Percentiles rank a stretch among this genome's conserved stretches.
Conservation (phyloP, 2,888 invertebrate species). For the Diloba caeruleocephala region DNA sequence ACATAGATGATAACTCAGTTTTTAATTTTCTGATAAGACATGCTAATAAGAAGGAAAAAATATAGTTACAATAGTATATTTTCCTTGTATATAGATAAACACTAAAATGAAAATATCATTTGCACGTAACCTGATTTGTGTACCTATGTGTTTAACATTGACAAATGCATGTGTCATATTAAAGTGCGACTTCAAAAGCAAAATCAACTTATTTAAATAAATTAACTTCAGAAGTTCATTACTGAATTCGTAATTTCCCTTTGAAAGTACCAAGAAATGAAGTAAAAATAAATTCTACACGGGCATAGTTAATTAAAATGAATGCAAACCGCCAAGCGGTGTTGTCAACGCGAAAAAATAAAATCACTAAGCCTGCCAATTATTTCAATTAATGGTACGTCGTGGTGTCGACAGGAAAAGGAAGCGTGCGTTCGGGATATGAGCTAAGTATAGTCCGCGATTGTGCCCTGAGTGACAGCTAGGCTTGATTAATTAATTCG, state of each 20-base stretch:
- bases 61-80: conserved; percentile 19
- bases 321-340: conserved; percentile 67
- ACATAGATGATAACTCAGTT: conserved; percentile 23
- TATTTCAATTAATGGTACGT: conserved; percentile 87
- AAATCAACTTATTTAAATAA: conserved; percentile 23
- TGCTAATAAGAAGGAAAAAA: conserved; percentile 31
- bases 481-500: conserved; percentile 88
- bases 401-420: conserved; percentile 84
- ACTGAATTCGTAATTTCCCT: conserved; percentile 38
- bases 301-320: conserved; percentile 62
- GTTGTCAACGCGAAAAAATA: conserved; percentile 83
- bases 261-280: conserved; percentile 46
- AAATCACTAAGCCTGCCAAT: conserved; percentile 80
- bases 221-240: conserved; percentile 26
- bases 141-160: conserved; percentile 4
- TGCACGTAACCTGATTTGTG: conserved; percentile 1
- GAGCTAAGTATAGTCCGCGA: conserved; percentile 78
- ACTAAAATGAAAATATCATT: conserved; percentile 9
- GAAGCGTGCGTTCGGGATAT: conserved; percentile 72
- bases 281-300: conserved; percentile 42
- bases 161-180: conserved; percentile 16
- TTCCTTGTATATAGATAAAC: conserved; percentile 16
- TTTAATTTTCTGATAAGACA: conserved; percentile 37
- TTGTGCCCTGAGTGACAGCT: conserved; percentile 85
- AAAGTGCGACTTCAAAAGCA: conserved; percentile 16